phyloP scores from a whole-genome alignment of 2,797 vertebrate species.

The Eospalax fontanierii region DNA sequence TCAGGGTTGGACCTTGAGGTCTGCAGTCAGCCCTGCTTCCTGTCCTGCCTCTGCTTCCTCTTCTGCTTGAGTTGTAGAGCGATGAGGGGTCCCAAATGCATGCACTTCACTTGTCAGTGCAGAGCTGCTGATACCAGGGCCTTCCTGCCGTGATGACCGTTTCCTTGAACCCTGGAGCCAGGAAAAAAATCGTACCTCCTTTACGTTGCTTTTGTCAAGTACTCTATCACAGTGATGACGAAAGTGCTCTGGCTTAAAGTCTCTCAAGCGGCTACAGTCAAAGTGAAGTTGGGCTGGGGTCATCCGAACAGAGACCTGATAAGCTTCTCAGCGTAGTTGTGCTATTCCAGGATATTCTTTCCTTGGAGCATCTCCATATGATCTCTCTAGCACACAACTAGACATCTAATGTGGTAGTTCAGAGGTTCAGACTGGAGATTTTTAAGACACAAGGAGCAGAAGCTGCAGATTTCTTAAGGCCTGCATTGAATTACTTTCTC shows the following conservation, averaged over 20 bases:
- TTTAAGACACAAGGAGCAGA: background rate
- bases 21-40: background rate
- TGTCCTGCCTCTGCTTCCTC: background rate
- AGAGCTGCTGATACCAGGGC: background rate
- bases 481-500: too few species aligned
- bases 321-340: background rate
- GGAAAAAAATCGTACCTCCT: background rate
- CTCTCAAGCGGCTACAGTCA: background rate
- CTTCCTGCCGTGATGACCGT: background rate
- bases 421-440: background rate
- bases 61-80: background rate
- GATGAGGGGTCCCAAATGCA: background rate
- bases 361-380: rapidly evolving
- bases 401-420: background rate
- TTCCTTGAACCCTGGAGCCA: background rate
- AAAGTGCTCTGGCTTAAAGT: background rate
- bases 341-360: background rate
- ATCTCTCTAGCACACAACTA: background rate
- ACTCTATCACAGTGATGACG: background rate
- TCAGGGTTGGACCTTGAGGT: background rate
- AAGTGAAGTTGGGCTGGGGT: background rate
- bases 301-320: background rate
- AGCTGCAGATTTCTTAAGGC: background rate
- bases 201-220: background rate
- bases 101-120: too few species aligned